These are phyloP conservation scores for Theodoxus fluviatilis DNA, from an alignment of 2,888 invertebrate species.

Conservation along the genomic window DNA sequence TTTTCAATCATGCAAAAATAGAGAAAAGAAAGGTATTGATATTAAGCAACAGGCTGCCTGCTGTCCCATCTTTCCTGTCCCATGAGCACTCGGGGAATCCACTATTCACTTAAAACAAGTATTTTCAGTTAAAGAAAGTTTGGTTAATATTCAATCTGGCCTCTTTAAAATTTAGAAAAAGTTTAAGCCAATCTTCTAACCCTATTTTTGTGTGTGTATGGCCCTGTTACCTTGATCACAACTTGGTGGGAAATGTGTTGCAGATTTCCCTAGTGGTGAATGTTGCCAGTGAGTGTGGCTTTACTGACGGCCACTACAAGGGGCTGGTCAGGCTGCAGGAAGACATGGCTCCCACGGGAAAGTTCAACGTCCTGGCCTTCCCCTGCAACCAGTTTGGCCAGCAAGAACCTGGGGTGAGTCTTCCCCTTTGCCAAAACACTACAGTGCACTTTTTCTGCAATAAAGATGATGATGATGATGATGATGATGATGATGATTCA, in stretches of 20 bases:
- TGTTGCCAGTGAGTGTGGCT: conserved; percentile 69
- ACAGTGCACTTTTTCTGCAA: background rate
- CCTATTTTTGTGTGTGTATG: background rate
- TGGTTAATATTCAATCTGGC: too few relatives aligned
- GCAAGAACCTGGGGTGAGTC: conserved; percentile 67
- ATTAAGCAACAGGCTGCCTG: too few relatives aligned
- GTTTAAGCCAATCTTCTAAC: background rate
- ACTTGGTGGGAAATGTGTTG: conserved; percentile 22
- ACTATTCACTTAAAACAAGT: too few relatives aligned
- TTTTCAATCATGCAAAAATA: too few relatives aligned
- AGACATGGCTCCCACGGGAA: conserved; percentile 50
- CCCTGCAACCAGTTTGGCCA: conserved; percentile 70
- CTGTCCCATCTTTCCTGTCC: too few relatives aligned
- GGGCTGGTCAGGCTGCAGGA: conserved; percentile 65
- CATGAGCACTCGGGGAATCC: too few relatives aligned
- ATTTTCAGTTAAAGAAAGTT: too few relatives aligned
- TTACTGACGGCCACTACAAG: conserved; percentile 67
- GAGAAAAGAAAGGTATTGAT: too few relatives aligned
- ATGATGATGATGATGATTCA: too few relatives aligned
- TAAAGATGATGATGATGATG: too few relatives aligned
- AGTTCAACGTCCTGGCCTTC: conserved; percentile 67
- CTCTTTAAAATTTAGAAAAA: background rate
- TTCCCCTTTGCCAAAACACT: background rate
- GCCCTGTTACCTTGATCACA: too few relatives aligned
- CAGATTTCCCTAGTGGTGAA: conserved; percentile 68